These are phyloP conservation scores for Patella depressa DNA, from an alignment of 2,888 invertebrate species.

Conservation along the genomic window DNA sequence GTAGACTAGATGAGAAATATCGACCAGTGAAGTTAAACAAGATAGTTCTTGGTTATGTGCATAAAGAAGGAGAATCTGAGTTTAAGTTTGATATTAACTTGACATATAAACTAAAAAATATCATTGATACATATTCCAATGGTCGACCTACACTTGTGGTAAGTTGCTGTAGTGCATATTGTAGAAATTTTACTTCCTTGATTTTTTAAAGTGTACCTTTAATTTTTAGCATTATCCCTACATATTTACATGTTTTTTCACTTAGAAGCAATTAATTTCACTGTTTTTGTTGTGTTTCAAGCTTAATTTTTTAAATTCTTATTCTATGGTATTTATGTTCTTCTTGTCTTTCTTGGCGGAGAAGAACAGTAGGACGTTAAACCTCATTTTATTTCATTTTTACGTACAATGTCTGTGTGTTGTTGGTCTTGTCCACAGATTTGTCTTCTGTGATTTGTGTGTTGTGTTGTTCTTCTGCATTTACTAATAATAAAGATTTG, in stretches of 20 bases:
- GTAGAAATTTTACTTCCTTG: too few species aligned
- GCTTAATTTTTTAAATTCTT: background rate
- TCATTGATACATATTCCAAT: slow-evolving; percentile 80
- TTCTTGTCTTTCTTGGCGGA: background rate
- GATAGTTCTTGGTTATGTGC: slow-evolving; percentile 81
- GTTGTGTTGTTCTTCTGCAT: too few species aligned
- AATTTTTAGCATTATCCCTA: background rate
- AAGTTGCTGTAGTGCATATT: slow-evolving; percentile 20
- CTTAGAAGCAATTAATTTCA: background rate
- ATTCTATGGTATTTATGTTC: background rate
- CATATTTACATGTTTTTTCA: background rate
- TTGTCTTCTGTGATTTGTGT: background rate
- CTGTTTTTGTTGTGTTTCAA: background rate
- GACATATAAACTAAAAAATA: slow-evolving; percentile 81
- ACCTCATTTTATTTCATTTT: background rate
- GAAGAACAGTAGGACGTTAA: background rate
- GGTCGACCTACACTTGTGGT: slow-evolving; percentile 79
- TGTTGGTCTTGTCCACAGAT: background rate
- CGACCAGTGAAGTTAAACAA: slow-evolving; percentile 83
- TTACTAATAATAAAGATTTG: too few species aligned
- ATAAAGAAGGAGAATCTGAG: slow-evolving; percentile 75
- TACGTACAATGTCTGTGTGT: background rate
- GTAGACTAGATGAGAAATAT: slow-evolving; percentile 80
- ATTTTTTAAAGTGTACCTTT: too few species aligned
- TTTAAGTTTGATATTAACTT: slow-evolving; percentile 85